Evolutionary conservation across 2,113 vertebrate genomes (phyloP), one percentile per base, ranked within the genome.

Genomic region (Opisthocomus hoazin): DNA sequence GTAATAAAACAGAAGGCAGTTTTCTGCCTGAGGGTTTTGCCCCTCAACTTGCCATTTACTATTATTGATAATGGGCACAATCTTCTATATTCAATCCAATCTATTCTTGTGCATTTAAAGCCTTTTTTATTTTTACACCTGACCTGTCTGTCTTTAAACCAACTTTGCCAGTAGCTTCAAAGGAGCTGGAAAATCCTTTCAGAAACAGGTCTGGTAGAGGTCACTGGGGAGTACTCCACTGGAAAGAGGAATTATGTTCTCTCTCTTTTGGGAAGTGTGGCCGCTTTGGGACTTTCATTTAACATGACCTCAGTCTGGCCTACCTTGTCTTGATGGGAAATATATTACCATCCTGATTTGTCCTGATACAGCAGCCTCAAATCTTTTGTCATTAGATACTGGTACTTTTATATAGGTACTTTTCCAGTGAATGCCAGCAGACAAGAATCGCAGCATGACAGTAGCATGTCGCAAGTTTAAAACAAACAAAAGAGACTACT

Each of bases 391-490:
- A 64, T 37, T 86, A 86, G 46, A 86, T 69, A 50, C 26, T 17
- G 66, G 70, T n/a, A n/a, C n/a, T n/a, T n/a, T n/a, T n/a, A n/a
- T n/a, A n/a, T n/a, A 11, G 15, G 8, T 69, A 77, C 64, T 93
- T 93, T 77, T 75, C 71, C 51, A 80, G 53, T 74, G 83, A 93
- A 90, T 65, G 83, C 71, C 89, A 94, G n/a, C 83, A 77, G 79
- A 71, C 89, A 84, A 93, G 86, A 95, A 61, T 92, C 83, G 74
- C 73, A 90, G 90, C 94, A 61, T 61, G 92, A 88, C 71, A 92
- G 73, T 75, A 92, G 64, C 60, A 74, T 87, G 83, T 66, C 66
- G 71, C 83, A 80, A 86, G 50, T 79, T 88, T 79, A 81, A 86
- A 96, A 77, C 54, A 93, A 92, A 63, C 27, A 83, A 69, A 89